These are phyloP conservation scores for Altica lythri DNA, from an alignment of 2,888 invertebrate species.

Conservation along the genomic window DNA sequence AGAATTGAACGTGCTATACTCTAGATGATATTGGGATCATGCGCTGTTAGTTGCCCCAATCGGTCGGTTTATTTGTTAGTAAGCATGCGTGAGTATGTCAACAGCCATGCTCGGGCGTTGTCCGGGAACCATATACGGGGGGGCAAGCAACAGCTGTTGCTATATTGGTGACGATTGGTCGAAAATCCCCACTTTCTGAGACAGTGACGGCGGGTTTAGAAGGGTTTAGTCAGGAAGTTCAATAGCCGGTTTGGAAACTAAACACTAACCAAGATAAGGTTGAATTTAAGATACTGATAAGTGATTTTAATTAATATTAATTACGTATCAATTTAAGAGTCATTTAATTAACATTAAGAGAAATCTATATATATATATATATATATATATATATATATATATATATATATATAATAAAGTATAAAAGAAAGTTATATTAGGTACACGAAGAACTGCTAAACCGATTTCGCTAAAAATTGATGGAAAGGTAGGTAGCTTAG, in stretches of 20 bases:
- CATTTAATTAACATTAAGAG: no score
- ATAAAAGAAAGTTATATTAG: no score
- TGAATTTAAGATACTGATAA: no score
- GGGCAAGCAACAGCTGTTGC: slow-evolving; percentile 35
- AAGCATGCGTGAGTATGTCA: slow-evolving; percentile 39
- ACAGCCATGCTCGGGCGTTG: slow-evolving; percentile 46
- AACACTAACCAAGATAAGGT: no score
- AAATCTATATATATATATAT: no score
- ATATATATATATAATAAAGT: no score
- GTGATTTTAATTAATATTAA: no score
- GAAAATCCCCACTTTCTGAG: slow-evolving; percentile 35
- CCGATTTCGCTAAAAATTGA: no score
- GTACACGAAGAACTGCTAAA: no score
- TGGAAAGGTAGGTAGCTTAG: no score
- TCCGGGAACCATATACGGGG: slow-evolving; percentile 39
- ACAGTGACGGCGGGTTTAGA: slow-evolving; percentile 37
- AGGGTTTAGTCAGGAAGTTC: slow-evolving; percentile 12
- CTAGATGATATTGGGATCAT: slow-evolving; percentile 21
- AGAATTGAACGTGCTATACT: slow-evolving; percentile 6
- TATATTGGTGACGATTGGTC: slow-evolving; percentile 42
- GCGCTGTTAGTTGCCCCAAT: slow-evolving; percentile 42
- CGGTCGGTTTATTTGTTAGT: slow-evolving; percentile 24
- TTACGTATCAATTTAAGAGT: no score
- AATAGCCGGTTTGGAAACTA: slow-evolving; percentile 17
- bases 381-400: no score